These are phyloP conservation scores for Palythoa heliodiscus DNA, from an alignment of 92 coral and sea anemone species.

Conservation along the genomic window DNA sequence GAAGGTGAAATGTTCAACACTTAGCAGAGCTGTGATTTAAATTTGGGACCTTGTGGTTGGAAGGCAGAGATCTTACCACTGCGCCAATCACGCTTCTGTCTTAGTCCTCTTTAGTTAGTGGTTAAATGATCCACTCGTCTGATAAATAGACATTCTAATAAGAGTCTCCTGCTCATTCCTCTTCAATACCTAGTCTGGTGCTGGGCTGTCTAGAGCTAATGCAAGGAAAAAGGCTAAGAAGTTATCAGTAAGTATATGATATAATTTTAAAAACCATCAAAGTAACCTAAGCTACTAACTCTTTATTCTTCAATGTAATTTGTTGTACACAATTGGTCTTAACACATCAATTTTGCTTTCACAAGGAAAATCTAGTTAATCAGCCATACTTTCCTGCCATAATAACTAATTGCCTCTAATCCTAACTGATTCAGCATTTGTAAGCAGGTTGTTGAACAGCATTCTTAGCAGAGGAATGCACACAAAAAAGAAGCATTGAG, in stretches of 20 bases:
- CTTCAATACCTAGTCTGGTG: slow-evolving; percentile 33
- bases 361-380: background rate
- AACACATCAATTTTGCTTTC: too few relatives aligned
- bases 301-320: background rate
- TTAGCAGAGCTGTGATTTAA: too few relatives aligned
- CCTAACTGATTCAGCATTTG: background rate
- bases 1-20: too few relatives aligned
- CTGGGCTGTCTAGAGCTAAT: slow-evolving; percentile 36
- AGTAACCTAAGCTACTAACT: background rate
- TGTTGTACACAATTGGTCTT: too few relatives aligned
- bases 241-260: slow-evolving; percentile 36
- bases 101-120: background rate
- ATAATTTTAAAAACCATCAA: background rate
- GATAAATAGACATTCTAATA: slow-evolving; percentile 5
- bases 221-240: slow-evolving; percentile 43
- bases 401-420: background rate
- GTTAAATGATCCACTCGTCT: background rate
- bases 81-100: too few relatives aligned
- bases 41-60: too few relatives aligned
- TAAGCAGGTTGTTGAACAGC: background rate
- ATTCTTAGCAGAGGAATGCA: too few relatives aligned
- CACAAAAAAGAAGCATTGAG: too few relatives aligned
- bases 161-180: slow-evolving; percentile 16
- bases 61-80: too few relatives aligned
- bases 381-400: background rate